These are phyloP conservation scores for human (Homo sapiens) DNA, from an alignment of 2,113 vertebrate species.

Conservation along the genomic window GRCh38 chr18:59024501-59025000, in stretches of 20 bases:
- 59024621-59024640: not conserved
- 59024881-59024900: not conserved
- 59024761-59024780: not conserved
- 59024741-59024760: not conserved
- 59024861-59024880: not conserved
- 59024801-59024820: not conserved
- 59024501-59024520: not conserved
- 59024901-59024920: not conserved
- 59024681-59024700: accelerated
- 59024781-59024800: not conserved
- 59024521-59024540: not conserved
- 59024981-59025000: not conserved
- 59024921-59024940: not conserved
- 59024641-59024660: not conserved
- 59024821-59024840: accelerated
- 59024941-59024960: not conserved
- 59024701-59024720: not conserved
- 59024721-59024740: not conserved
- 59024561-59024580: not conserved
- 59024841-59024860: not conserved
- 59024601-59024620: not conserved
- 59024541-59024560: not conserved
- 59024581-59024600: not conserved
- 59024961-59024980: not conserved
- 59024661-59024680: not conserved